Evolutionary conservation across 2,888 invertebrate genomes (phyloP).

Genomic region (Drosophila prostipennis): DNA sequence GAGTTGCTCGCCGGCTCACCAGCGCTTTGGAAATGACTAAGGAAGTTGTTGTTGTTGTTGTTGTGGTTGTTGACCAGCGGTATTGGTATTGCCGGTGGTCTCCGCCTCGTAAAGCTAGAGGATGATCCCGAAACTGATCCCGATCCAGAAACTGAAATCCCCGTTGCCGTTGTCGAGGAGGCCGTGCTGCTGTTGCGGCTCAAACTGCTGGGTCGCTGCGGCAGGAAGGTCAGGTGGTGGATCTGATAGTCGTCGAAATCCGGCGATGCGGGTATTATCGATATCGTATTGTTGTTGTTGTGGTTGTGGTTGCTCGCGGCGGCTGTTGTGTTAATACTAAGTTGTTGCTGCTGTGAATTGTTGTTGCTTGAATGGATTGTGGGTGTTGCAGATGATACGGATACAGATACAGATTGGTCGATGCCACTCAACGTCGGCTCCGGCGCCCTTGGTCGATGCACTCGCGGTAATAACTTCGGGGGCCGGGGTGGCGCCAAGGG

Average conservation of each 20-base stretch:
- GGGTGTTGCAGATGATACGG: slow-evolving; percentile 46
- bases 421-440: slow-evolving; percentile 85
- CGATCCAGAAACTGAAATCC: slow-evolving; percentile 26
- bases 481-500: slow-evolving; percentile 91
- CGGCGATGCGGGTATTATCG: slow-evolving; percentile 67
- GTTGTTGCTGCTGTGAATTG: slow-evolving; percentile 60
- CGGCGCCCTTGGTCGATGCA: slow-evolving; percentile 86
- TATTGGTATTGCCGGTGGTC: slow-evolving; percentile 28
- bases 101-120: slow-evolving; percentile 81
- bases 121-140: slow-evolving; percentile 60
- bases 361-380: slow-evolving; percentile 40
- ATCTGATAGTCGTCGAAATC: slow-evolving; percentile 81
- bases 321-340: slow-evolving; percentile 60
- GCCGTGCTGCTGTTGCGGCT: slow-evolving; percentile 82
- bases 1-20: slow-evolving; percentile 67
- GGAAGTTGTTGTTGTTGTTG: slow-evolving; percentile 72
- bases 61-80: slow-evolving; percentile 9
- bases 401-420: slow-evolving; percentile 44
- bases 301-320: slow-evolving; percentile 36
- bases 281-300: slow-evolving; percentile 56
- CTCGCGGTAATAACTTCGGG: slow-evolving; percentile 90
- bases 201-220: slow-evolving; percentile 77
- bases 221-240: slow-evolving; percentile 81
- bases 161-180: slow-evolving; percentile 77
- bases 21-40: slow-evolving; percentile 83